Evolutionary conservation across 1,140 invertebrate species (phyloP).

Genomic region (Meloidogyne exigua): DNA sequence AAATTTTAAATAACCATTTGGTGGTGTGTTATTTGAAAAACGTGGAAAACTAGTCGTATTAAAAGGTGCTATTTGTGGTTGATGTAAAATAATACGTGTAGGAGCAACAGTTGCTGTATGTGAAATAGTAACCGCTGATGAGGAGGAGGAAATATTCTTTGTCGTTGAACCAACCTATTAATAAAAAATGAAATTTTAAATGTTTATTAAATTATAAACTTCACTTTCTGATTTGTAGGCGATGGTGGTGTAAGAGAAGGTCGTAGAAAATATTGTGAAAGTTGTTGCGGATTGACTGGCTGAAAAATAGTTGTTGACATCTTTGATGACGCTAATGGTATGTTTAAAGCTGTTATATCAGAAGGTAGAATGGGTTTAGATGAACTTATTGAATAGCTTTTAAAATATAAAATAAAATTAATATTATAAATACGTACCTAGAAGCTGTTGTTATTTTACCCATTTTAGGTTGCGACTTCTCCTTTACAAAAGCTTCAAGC

Average conservation of each 20-base stretch:
- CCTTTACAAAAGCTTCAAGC: neutral
- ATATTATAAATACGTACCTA: neutral
- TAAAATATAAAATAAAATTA: neutral
- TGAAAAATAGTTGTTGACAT: constrained; percentile 23
- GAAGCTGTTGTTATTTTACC: neutral
- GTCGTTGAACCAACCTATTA: neutral
- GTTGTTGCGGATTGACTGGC: constrained; percentile 20
- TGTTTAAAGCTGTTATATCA: neutral
- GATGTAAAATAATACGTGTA: constrained; percentile 1
- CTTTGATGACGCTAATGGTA: neutral
- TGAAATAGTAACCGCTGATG: neutral
- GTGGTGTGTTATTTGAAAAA: neutral
- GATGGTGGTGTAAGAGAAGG: neutral
- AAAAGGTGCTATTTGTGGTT: neutral
- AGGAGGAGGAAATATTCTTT: neutral
- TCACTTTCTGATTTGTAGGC: neutral
- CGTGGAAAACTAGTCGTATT: neutral
- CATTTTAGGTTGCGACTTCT: neutral
- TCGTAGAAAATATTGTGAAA: constrained; percentile 18
- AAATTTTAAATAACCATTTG: neutral
- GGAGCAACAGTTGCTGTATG: neutral
- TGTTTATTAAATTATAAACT: neutral
- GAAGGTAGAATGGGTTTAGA: neutral
- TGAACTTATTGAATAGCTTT: neutral
- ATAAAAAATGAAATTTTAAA: neutral